Base-by-base conservation (phyloP, 1,140 invertebrate genomes). In the Temnothorax nylanderi region DNA sequence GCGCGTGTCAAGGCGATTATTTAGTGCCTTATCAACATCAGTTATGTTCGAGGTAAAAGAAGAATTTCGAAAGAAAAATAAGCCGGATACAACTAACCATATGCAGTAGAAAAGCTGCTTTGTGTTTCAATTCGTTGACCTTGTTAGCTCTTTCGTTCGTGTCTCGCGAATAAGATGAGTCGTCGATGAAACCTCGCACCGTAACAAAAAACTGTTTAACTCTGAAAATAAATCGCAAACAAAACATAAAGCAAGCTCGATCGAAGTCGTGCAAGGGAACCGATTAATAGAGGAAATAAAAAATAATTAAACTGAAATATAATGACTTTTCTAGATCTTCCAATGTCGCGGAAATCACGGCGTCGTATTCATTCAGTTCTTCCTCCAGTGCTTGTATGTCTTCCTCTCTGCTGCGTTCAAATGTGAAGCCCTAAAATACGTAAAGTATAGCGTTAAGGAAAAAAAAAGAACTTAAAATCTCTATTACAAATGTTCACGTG, bases 261-360 rank as follows among this genome's bases (percentile, higher is more conserved):
- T 18, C 1, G 4, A 44, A 47, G 44, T 47, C 18, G 11, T 44
- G 26, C 7, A 21, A 13, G 26, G 2, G 21, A 49, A 41, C 6
- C 18, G 18, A 64, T 78, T 41, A 47, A 32, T 13, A 65, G n/a
- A 77, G 5, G 5, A 47, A 78, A 64, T 62, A 26, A 41, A 77
- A 77, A 32, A 13, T 65, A 37, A 80, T 71, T n/a, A 72, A 51
- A 80, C 13, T 26, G 13, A 82, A n/a, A 77, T 51, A 77, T 51
- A 82, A 72, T 67, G 34, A 84, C 80, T 60, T 84, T 34, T 84
- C 69, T 26, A 84, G 54, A 4, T 84, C 37, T 49, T 84, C 80
- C 26, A 37, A 37, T 49, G 26, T 74, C 32, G 32, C n/a, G 18
- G 13, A 37, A 37, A 84, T 84, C 4, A 13, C 41, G 8, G 18